These are phyloP conservation scores for Eristalis arbustorum DNA, from an alignment of 2,888 invertebrate species.

Conservation along the genomic window DNA sequence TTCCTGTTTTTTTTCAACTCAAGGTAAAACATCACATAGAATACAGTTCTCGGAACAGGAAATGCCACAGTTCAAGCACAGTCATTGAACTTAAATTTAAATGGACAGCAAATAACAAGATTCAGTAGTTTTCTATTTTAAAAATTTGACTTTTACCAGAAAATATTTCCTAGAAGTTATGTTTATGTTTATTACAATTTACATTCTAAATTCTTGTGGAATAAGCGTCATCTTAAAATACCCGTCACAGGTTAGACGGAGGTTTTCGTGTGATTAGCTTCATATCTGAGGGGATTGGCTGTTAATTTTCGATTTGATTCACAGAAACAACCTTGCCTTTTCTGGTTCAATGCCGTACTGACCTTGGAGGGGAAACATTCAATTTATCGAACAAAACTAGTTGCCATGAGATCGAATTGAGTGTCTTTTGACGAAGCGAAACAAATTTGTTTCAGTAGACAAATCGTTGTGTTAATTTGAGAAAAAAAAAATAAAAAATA, in stretches of 20 bases:
- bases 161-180: not conserved
- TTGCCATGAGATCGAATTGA: not conserved
- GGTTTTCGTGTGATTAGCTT: not conserved
- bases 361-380: not conserved
- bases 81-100: not conserved
- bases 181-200: not conserved
- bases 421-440: not conserved
- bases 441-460: not conserved
- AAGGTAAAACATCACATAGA: not conserved
- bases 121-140: not conserved
- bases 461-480: not conserved
- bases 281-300: not conserved
- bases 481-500: not conserved
- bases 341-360: not conserved
- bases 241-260: not conserved
- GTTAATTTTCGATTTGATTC: not conserved
- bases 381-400: not conserved
- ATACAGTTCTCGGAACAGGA: not conserved
- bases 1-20: not conserved
- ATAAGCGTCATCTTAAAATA: not conserved
- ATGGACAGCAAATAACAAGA: not conserved
- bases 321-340: not conserved
- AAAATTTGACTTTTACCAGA: not conserved
- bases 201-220: too few species aligned
- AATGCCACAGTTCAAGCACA: slow-evolving; percentile 2